Base-by-base conservation (phyloP, 2,113 vertebrate species). In the Lophotis ruficrista region DNA sequence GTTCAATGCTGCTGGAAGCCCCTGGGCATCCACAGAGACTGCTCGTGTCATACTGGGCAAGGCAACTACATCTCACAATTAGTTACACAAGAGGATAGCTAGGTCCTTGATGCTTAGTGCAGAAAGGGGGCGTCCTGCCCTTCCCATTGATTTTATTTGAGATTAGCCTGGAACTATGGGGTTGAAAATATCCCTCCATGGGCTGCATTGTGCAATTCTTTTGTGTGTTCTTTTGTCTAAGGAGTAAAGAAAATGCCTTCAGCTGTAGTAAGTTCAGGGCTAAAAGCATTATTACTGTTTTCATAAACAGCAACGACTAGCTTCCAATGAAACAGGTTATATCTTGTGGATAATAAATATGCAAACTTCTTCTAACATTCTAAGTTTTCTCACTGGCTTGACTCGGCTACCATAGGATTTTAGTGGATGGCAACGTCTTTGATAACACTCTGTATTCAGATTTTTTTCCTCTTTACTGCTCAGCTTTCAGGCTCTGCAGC, bases 121-220 rank as follows among this genome's bases (percentile, higher is more conserved):
- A 53, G 37, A 28, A 58, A 50, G 6, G 7, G 3, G 3, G 2
- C 21, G 19, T 64, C 58, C 61, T 86, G 21, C 24, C 16, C 5
- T 64, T 71, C 16, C 43, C 8, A 1, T 27, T 64, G 25, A 27
- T 71, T 64, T 56, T 66, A 7, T 60, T 31, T 45, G 31, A 6
- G 37, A 53, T 58, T 58, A 41, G 20, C 7, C 47, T 83, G 82
- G 27, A 15, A 43, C 14, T 43, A 43, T 43, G 41, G 41, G 0
- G 0, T 81, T 93, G 50, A 73, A 87, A 84, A 84, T 28, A 33
- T 10, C 35, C 37, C 24, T 57, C 30, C 18, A 3, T 14, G 10
- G 0, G 2, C 3, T 0, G 0, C 6, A 81, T n/a, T 82, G 19
- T n/a, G 2, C 6, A 61, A 56, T 30, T 21, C 3, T 68, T 70